Percentiles rank a stretch among this genome's conserved stretches.
Conservation (phyloP, 2,113 vertebrate species). For the Cinclus cinclus region DNA sequence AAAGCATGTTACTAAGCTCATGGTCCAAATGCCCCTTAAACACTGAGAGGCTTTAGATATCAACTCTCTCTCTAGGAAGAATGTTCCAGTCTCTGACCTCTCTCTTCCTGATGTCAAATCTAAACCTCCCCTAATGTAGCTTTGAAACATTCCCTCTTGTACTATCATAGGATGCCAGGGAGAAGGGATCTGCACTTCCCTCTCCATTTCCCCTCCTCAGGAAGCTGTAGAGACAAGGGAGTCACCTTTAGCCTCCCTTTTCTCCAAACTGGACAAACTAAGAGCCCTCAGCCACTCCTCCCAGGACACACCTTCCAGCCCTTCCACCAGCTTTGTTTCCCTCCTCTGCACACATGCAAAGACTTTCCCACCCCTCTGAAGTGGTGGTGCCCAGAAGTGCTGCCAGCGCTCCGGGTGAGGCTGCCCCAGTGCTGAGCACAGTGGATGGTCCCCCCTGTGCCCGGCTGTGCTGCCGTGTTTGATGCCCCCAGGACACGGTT, state of each 20-base stretch:
- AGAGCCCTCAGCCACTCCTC: background rate
- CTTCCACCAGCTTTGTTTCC: background rate
- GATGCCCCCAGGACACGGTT: background rate
- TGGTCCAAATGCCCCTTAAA: background rate
- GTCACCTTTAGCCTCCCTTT: background rate
- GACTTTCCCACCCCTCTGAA: background rate
- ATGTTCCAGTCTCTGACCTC: background rate
- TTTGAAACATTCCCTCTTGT: background rate
- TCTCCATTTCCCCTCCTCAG: background rate
- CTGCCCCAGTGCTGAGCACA: fast-evolving
- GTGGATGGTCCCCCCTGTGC: background rate
- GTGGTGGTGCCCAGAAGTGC: background rate
- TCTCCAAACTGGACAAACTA: background rate
- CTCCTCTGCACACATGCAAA: background rate
- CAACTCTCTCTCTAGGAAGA: no score
- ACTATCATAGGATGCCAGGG: background rate
- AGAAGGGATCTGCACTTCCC: background rate
- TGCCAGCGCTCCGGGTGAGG: fast-evolving
- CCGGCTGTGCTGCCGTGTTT: background rate
- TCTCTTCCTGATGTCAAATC: background rate
- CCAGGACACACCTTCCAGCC: background rate
- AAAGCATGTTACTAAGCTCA: background rate
- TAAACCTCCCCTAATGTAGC: background rate
- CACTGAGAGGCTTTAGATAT: background rate
- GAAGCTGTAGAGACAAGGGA: background rate